phyloP scores from a whole-genome alignment of 92 coral and sea anemone species.

The Virgularia gustaviana region DNA sequence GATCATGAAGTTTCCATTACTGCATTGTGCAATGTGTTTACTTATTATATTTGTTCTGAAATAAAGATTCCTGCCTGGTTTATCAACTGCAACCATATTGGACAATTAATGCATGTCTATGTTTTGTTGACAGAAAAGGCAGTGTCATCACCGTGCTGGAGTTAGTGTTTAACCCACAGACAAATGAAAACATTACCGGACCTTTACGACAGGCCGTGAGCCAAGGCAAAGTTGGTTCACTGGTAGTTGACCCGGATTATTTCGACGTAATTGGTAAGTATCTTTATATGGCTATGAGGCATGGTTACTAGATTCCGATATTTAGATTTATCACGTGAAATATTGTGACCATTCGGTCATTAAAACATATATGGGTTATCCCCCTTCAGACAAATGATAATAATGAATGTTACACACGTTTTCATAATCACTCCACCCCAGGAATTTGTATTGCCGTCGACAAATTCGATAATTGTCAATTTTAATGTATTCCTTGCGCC shows the following conservation, averaged over 20 bases:
- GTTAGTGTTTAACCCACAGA: constrained; percentile 16
- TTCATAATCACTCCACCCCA: too few relatives aligned
- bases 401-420: too few relatives aligned
- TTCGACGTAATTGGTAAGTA: constrained; percentile 1
- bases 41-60: too few relatives aligned
- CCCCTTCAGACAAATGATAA: too few relatives aligned
- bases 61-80: too few relatives aligned
- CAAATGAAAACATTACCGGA: constrained; percentile 1
- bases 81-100: neutral
- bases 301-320: neutral
- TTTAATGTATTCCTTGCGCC: too few relatives aligned
- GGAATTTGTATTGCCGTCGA: too few relatives aligned
- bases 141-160: constrained; percentile 17
- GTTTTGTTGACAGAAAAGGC: constrained; percentile 18
- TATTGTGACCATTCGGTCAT: neutral
- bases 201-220: neutral
- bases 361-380: neutral
- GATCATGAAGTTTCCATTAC: too few relatives aligned
- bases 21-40: too few relatives aligned
- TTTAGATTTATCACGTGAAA: neutral
- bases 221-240: constrained; percentile 21
- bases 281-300: too few relatives aligned
- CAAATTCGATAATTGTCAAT: too few relatives aligned
- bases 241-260: constrained; percentile 18
- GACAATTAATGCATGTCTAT: neutral